Evolutionary conservation across 1,140 invertebrate genomes (phyloP).

Genomic region (Whitmania pigra): DNA sequence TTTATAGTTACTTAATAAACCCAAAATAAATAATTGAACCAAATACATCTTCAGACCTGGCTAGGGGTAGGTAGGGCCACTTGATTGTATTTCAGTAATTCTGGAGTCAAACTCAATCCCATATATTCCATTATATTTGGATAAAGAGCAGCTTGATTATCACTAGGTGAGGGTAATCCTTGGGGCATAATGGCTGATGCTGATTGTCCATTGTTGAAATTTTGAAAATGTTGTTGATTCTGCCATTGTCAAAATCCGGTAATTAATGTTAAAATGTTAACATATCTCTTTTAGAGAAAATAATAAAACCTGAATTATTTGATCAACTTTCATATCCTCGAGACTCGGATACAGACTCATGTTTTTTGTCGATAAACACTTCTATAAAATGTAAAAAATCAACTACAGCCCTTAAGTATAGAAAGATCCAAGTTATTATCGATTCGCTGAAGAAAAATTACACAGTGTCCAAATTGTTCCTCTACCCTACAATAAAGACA

Average conservation of each 20-base stretch:
- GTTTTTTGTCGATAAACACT: slow-evolving; percentile 29
- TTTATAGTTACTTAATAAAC: too few relatives aligned
- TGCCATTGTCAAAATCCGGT: background rate
- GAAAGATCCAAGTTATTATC: too few relatives aligned
- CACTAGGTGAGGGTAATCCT: background rate
- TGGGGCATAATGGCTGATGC: background rate
- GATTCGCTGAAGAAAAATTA: too few relatives aligned
- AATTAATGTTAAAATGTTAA: background rate
- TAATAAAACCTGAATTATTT: slow-evolving; percentile 57
- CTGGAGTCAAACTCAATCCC: slow-evolving; percentile 15
- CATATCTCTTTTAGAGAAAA: background rate
- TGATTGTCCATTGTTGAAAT: background rate
- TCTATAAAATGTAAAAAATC: background rate
- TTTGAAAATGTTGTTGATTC: background rate
- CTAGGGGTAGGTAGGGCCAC: background rate
- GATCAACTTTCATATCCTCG: slow-evolving; percentile 85
- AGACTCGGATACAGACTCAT: slow-evolving; percentile 66
- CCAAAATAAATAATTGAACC: background rate
- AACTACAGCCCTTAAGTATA: too few relatives aligned
- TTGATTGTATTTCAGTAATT: slow-evolving; percentile 4
- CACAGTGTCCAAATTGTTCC: too few relatives aligned
- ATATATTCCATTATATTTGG: slow-evolving; percentile 19
- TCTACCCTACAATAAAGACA: too few relatives aligned
- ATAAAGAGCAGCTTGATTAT: background rate
- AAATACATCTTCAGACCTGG: background rate